Evolutionary conservation across 1,140 invertebrate species (phyloP), one percentile per base, ranked within the genome.

Genomic region (Drosophila athabasca): DNA sequence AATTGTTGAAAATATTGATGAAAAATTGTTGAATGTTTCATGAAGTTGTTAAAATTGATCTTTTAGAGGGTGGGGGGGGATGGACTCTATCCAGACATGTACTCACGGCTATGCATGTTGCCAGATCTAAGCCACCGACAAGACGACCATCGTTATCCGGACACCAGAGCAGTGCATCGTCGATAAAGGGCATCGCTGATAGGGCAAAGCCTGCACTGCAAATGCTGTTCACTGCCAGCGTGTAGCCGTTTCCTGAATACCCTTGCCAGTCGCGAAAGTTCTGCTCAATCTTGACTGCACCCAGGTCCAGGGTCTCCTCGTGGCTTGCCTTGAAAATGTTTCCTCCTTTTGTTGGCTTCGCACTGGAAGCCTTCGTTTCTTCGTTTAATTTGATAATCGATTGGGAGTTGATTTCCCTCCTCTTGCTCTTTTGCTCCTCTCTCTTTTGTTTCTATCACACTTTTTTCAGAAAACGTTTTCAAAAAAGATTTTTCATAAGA

Each of bases 181-280:
- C 96, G 93, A 98, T 97, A 94, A 97, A 98, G 93, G 97, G 96
- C 97, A 98, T 98, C 94, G 94, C 94, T 94, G 94, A 93, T 89
- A 94, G 93, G 91, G 93, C 93, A 93, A 93, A 93, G 84, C 92
- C 93, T 88, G 83, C 83, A 93, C 94, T 92, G 92, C 94, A 93
- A 92, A 94, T 93, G 92, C 94, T 92, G 90, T 94, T 93, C 92
- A 93, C 93, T 93, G 94, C 93, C 91, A 91, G 90, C 77, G 82
- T 90, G 75, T 76, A 71, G 69, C 69, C 82, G 79, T 88, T 85
- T 76, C 62, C 74, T 71, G 66, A 45, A 35, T 58, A 69, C 64
- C 66, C 66, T 66, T 69, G 66, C 66, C 66, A 69, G 44, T 69
- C 66, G 66, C 66, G 66, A 69, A 69, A 69, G 13, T 58, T 57